Evolutionary conservation across 2,797 vertebrate species (phyloP), one percentile per base, ranked within the genome.

Genomic region (Myotis pilosus): DNA sequence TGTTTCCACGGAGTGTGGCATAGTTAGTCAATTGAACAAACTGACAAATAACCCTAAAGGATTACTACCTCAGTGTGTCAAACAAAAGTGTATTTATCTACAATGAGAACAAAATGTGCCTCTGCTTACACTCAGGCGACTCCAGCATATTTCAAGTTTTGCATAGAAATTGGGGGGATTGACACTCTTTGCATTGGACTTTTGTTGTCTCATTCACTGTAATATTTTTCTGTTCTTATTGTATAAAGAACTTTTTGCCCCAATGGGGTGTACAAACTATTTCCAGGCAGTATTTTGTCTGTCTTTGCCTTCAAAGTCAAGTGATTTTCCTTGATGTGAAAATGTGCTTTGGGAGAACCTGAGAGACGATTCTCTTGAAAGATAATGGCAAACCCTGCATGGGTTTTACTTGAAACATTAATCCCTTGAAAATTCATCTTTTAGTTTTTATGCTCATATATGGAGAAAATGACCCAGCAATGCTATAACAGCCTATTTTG

Each of bases 401-500:
- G 53, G 62, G 30, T 94, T 93, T 96, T 89, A 22, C 93, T 89
- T 95, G 84, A 94, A 91, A 80, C 84, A 79, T 93, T 93, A 92
- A 96, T 95, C 87, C 68, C 80, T 87, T 66, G 38, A 95, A 71
- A 87, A 53, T 13, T 57, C 49, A 16, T 81, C 86, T 88, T 95
- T 92, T 53, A 38, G 15, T 84, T 86, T 95, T 76, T 91, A 41
- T 95, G 80, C n/a, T 89, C 78, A 6, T 44, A 8, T 51, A 11
- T 87, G 68, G 80, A 87, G 71, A 96, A 91, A 94, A 91, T 71
- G 44, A 87, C 47, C 66, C 41, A 41, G 30, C 36, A 19, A 20
- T 74, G 10, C 51, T 38, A 0, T 84, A 82, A 81, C 38, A 89
- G 53, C 44, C 72, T 95, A 53, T 95, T 95, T 94, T 89, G 62